These are phyloP conservation scores for Scaptomyza parva DNA, from an alignment of 2,888 invertebrate genomes.

Conservation along the genomic window DNA sequence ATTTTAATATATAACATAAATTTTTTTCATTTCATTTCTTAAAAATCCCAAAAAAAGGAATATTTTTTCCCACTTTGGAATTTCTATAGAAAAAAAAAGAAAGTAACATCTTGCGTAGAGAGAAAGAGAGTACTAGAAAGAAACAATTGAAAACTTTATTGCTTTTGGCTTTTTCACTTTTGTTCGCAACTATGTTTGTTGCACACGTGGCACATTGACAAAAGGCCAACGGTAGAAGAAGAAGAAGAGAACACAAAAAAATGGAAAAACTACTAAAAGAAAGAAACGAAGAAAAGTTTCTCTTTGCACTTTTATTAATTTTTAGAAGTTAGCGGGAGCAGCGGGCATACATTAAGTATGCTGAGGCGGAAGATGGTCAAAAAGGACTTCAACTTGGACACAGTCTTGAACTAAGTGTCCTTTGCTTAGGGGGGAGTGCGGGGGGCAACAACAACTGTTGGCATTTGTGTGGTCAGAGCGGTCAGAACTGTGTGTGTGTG, in stretches of 20 bases:
- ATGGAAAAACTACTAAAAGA: constrained; percentile 17
- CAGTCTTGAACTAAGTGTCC: constrained; percentile 18
- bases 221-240: constrained; percentile 49
- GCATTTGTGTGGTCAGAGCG: constrained; percentile 62
- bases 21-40: too few species aligned
- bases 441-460: constrained; percentile 58
- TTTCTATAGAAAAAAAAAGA: not conserved
- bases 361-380: constrained; percentile 34
- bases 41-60: too few species aligned
- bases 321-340: constrained; percentile 60
- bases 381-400: constrained; percentile 20
- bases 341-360: constrained; percentile 38
- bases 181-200: constrained; percentile 75
- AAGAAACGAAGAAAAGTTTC: constrained; percentile 59
- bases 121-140: constrained; percentile 52
- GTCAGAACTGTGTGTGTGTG: constrained; percentile 48
- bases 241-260: constrained; percentile 3
- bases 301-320: constrained; percentile 75
- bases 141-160: constrained; percentile 78
- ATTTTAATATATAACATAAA: too few species aligned
- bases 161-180: constrained; percentile 80
- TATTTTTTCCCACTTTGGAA: not conserved
- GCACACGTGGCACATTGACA: constrained; percentile 75
- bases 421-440: constrained; percentile 3
- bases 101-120: constrained; percentile 58